phyloP scores from a whole-genome alignment of 53 echinoderm and acorn worm genomes.

The Echinometra lucunter region DNA sequence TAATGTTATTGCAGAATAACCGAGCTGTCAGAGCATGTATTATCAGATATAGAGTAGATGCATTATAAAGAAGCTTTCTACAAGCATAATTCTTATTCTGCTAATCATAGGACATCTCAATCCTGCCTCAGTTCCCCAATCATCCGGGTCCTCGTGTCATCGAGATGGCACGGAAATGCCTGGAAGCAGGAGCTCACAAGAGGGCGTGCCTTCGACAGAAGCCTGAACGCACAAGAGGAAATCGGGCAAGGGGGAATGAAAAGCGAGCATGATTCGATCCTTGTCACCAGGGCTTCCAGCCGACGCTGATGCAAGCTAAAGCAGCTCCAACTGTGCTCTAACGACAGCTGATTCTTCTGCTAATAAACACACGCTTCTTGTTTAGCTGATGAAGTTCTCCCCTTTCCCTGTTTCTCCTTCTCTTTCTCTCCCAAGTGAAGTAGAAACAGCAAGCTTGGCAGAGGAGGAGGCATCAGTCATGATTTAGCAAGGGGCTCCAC shows the following conservation, averaged over 20 bases:
- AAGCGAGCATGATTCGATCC: constrained; percentile 34
- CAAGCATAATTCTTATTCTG: neutral
- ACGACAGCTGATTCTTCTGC: constrained; percentile 62
- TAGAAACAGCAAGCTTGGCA: constrained; percentile 19
- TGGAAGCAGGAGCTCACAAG: constrained; percentile 65
- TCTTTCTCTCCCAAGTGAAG: constrained; percentile 2
- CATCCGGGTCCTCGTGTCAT: constrained; percentile 28
- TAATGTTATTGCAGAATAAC: neutral
- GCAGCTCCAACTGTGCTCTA: constrained; percentile 40
- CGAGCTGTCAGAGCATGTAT: neutral
- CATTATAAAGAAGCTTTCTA: neutral
- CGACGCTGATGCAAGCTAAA: constrained; percentile 35
- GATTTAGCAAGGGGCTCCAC: constrained; percentile 19
- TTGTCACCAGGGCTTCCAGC: constrained; percentile 22
- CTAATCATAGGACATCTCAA: neutral
- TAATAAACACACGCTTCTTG: constrained; percentile 41
- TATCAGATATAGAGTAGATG: neutral
- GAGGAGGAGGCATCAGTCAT: constrained; percentile 46
- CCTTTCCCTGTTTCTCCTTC: neutral
- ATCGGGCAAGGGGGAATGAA: neutral
- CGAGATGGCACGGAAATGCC: constrained; percentile 26
- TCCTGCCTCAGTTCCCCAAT: neutral
- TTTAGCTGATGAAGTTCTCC: constrained; percentile 34
- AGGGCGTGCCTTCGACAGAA: constrained; percentile 35
- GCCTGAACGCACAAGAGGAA: constrained; percentile 5